Percentiles rank a stretch among this genome's conserved stretches.
Conservation (phyloP, 1,140 invertebrate species). For the Lasaia peninsularis region DNA sequence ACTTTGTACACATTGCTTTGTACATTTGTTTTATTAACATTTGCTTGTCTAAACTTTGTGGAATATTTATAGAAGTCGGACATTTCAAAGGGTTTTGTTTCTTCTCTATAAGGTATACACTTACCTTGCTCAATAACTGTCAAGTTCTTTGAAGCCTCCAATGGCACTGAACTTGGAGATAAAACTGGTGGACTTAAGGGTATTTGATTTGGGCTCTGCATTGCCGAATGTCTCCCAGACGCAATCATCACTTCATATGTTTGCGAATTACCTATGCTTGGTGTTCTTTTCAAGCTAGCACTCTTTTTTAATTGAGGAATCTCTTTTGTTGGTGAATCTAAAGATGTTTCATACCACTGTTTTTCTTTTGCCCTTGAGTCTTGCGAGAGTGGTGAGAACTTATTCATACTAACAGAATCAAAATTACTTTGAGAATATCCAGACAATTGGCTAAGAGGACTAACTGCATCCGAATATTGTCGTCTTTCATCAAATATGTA, state of each 20-base stretch:
- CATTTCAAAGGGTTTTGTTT: constrained; percentile 97
- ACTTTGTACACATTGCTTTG: constrained; percentile 32
- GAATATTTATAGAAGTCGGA: constrained; percentile 98
- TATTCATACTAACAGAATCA: constrained; percentile 64
- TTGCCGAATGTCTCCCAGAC: constrained; percentile 56
- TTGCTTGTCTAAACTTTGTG: constrained; percentile 89
- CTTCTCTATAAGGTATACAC: constrained; percentile 94
- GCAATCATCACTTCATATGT: constrained; percentile 67
- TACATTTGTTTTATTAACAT: constrained; percentile 39
- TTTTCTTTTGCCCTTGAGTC: constrained; percentile 78
- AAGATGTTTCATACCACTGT: constrained; percentile 86
- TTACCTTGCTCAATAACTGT: constrained; percentile 91
- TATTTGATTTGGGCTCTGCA: constrained; percentile 61
- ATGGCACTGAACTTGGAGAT: constrained; percentile 77
- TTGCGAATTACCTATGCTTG: constrained; percentile 65
- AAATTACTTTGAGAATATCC: constrained; percentile 58
- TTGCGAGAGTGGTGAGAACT: constrained; percentile 60
- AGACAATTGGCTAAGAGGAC: constrained; percentile 63
- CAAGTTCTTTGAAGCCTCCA: constrained; percentile 87
- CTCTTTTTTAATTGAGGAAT: constrained; percentile 56
- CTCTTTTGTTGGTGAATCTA: constrained; percentile 79
- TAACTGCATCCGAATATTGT: constrained; percentile 51
- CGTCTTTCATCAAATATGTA: constrained; percentile 51
- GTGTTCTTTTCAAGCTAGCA: constrained; percentile 59
- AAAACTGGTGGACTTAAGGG: constrained; percentile 59